Percentiles rank a stretch among this genome's conserved stretches.
These are phyloP conservation scores for Ruditapes philippinarum DNA, from an alignment of 1,140 invertebrate genomes.

Conservation along the genomic window DNA sequence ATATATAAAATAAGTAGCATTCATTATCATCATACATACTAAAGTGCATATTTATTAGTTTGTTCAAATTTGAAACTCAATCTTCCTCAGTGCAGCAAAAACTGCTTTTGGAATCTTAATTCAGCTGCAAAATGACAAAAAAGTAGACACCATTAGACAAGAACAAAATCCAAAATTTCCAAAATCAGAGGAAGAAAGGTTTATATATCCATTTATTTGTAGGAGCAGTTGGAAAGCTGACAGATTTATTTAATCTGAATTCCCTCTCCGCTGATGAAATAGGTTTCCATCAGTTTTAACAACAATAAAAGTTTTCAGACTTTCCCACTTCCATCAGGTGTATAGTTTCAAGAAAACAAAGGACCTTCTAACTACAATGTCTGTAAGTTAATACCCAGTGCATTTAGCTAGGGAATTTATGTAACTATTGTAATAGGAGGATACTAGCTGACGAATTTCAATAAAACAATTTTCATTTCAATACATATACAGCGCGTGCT, in stretches of 20 bases:
- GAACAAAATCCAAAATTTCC: neutral
- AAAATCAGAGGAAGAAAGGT: slow-evolving; percentile 7
- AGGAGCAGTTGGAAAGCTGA: slow-evolving; percentile 35
- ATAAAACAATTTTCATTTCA: slow-evolving; percentile 17
- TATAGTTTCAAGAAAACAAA: slow-evolving; percentile 39
- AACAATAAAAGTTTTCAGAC: slow-evolving; percentile 44
- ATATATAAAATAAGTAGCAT: too few relatives aligned
- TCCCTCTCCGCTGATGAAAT: slow-evolving; percentile 23
- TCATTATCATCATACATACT: too few relatives aligned
- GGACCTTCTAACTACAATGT: neutral
- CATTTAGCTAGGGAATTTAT: slow-evolving; percentile 24
- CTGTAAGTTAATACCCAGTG: slow-evolving; percentile 25
- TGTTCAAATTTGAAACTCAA: neutral
- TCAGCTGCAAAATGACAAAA: neutral
- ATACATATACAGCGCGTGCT: neutral
- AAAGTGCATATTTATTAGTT: neutral
- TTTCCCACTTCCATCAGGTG: slow-evolving; percentile 42
- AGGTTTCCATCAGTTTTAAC: slow-evolving; percentile 30
- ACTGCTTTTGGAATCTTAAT: neutral
- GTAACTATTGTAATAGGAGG: slow-evolving; percentile 22
- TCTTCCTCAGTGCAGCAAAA: neutral
- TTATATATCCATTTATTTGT: slow-evolving; percentile 59
- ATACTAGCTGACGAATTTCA: slow-evolving; percentile 28
- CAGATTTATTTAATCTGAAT: slow-evolving; percentile 62
- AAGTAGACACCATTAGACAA: neutral